phyloP scores from a whole-genome alignment of 2,888 invertebrate species.

The Tribolium freemani region DNA sequence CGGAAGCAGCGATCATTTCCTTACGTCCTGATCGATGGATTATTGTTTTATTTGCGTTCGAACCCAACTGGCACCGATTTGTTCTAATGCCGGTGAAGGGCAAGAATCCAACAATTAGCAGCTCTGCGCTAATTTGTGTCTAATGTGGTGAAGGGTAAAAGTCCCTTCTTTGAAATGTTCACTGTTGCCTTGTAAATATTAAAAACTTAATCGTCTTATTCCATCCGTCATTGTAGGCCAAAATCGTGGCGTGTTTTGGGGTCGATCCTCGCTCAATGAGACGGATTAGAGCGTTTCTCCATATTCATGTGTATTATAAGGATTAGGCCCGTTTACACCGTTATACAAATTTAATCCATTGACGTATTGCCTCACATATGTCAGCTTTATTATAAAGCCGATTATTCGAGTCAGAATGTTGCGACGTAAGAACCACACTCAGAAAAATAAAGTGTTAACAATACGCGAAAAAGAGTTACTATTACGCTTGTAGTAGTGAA shows the following conservation, averaged over 20 bases:
- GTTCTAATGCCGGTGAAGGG: constrained; percentile 25
- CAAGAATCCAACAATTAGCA: constrained; percentile 18
- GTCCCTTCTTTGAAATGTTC: constrained; percentile 7
- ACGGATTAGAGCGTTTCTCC: constrained; percentile 48
- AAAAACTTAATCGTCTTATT: constrained; percentile 10
- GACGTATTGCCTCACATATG: constrained; percentile 55
- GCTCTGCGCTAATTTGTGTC: constrained; percentile 20
- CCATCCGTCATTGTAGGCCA: constrained; percentile 13
- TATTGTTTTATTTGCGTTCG: constrained; percentile 12
- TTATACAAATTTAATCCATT: constrained; percentile 52
- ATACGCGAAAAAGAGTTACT: too few species aligned
- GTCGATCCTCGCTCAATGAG: constrained; percentile 40
- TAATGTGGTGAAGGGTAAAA: constrained; percentile 28
- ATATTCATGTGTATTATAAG: constrained; percentile 52
- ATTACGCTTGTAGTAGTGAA: too few species aligned
- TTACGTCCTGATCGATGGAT: constrained; percentile 45
- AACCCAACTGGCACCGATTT: not conserved
- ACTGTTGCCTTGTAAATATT: not conserved
- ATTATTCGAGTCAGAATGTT: constrained; percentile 52
- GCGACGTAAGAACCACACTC: constrained; percentile 35
- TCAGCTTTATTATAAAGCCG: constrained; percentile 52
- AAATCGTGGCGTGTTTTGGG: constrained; percentile 37
- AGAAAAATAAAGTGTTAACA: too few species aligned
- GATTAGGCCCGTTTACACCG: constrained; percentile 45
- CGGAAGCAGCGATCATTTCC: constrained; percentile 66